Evolutionary conservation across 2,888 invertebrate genomes (phyloP), one percentile per base, ranked within the genome.

Genomic region (Cephonodes hylas): DNA sequence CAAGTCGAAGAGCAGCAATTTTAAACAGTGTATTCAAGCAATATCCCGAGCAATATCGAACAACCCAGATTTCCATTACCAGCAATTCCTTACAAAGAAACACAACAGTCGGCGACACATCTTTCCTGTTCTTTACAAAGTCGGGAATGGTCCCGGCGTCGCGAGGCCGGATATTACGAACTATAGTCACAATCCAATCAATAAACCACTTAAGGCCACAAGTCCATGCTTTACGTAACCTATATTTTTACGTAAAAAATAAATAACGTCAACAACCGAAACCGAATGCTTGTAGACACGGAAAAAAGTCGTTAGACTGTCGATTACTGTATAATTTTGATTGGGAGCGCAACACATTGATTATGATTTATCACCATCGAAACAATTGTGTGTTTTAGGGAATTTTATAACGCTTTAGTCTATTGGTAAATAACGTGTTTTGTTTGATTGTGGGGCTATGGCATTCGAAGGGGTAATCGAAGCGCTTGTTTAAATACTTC

Each of bases 231-330:
- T 42, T 60, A 58, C 58, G 27, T 66, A 45, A 62, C 58, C 34
- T 42, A 53, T 48, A 58, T 63, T 66, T 68, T 61, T 60, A 63
- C 66, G 57, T 68, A 62, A 68, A 66, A 68, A 64, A 74, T 72
- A 75, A 75, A 76, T 62, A 70, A 69, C 61, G 63, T 60, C 62
- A 67, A 71, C 65, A 64, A 67, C 62, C 67, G 63, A 72, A 71
- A 66, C 68, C 64, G 70, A 80, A 69, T 69, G 75, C 68, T 67
- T 68, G 59, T 56, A 60, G 70, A 71, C 82, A 82, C 82, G 82
- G 67, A 69, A 83, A 74, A 74, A 71, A 67, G 77, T 78, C 80
- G 78, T 84, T 83, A 83, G 65, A 22, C 65, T 72, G 70, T 66
- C 69, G 67, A 69, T 75, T 75, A 68, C 70, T 65, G 65, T 71